phyloP scores from a whole-genome alignment of 1,140 invertebrate genomes.

The Calosoma granatense region DNA sequence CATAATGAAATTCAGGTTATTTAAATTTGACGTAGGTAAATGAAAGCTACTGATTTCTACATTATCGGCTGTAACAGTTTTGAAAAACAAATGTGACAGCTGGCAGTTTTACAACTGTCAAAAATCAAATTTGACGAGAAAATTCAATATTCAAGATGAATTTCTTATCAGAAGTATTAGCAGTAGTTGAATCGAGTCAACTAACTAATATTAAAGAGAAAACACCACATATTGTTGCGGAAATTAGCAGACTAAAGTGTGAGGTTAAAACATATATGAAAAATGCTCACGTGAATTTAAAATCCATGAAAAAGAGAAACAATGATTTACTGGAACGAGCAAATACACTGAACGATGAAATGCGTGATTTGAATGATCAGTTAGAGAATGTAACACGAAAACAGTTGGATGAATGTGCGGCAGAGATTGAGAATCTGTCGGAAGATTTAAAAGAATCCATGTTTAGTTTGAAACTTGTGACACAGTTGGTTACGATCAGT shows the following conservation, averaged over 20 bases:
- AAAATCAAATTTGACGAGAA: not conserved
- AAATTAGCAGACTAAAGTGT: slow-evolving; percentile 43
- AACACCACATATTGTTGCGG: slow-evolving; percentile 40
- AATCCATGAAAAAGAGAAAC: slow-evolving; percentile 39
- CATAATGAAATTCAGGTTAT: no score
- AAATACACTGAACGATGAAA: slow-evolving; percentile 37
- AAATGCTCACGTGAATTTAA: slow-evolving; percentile 43
- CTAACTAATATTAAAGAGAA: slow-evolving; percentile 36
- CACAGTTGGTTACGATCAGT: slow-evolving; percentile 41
- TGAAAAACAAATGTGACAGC: slow-evolving; percentile 1
- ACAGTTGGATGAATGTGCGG: slow-evolving; percentile 42
- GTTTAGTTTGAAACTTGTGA: slow-evolving; percentile 39
- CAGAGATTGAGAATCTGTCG: slow-evolving; percentile 42
- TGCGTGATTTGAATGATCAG: slow-evolving; percentile 38
- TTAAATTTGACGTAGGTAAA: no score
- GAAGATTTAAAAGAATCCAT: slow-evolving; percentile 41
- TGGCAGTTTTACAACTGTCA: not conserved
- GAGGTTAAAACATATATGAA: slow-evolving; percentile 43
- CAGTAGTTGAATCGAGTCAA: slow-evolving; percentile 27
- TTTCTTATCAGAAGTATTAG: slow-evolving; percentile 22
- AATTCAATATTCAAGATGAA: slow-evolving; percentile 19
- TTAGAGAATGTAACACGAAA: slow-evolving; percentile 46
- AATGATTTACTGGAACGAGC: slow-evolving; percentile 38
- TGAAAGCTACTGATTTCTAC: no score
- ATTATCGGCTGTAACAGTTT: no score